These are phyloP conservation scores for Zaprionus ornatus DNA, from an alignment of 1,140 invertebrate genomes.

Conservation along the genomic window DNA sequence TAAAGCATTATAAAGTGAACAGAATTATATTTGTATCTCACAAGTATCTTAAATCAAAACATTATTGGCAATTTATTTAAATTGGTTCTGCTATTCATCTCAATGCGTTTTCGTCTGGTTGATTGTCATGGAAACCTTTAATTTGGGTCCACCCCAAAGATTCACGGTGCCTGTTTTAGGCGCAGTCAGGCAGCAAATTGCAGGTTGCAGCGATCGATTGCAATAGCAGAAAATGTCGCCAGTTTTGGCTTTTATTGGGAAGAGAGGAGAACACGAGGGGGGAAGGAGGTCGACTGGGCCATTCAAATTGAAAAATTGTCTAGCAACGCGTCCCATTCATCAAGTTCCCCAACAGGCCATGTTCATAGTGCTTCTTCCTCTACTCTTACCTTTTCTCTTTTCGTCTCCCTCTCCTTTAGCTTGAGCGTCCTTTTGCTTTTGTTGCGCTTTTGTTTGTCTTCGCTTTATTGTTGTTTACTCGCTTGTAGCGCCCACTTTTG, in stretches of 20 bases:
- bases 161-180: slow-evolving; percentile 24
- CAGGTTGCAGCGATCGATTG: slow-evolving; percentile 70
- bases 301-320: slow-evolving; percentile 82
- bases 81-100: background rate
- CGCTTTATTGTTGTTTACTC: slow-evolving; percentile 80
- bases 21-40: no score
- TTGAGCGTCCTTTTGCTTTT: slow-evolving; percentile 33
- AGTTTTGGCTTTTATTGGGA: slow-evolving; percentile 8
- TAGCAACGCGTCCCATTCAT: slow-evolving; percentile 76
- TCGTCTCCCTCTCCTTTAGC: background rate
- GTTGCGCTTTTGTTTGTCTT: slow-evolving; percentile 79
- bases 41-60: no score
- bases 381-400: background rate
- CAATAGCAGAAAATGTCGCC: slow-evolving; percentile 27
- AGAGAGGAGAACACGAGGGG: background rate
- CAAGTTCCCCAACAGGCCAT: slow-evolving; percentile 46
- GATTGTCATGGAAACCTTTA: background rate
- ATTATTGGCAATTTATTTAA: background rate
- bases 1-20: no score
- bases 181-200: slow-evolving; percentile 73
- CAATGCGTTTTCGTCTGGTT: background rate
- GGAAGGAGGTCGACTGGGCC: background rate
- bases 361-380: background rate
- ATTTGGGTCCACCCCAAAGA: slow-evolving; percentile 3
- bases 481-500: slow-evolving; percentile 60